Base-by-base conservation (phyloP, 1,140 invertebrate genomes). In the Heliothis virescens region DNA sequence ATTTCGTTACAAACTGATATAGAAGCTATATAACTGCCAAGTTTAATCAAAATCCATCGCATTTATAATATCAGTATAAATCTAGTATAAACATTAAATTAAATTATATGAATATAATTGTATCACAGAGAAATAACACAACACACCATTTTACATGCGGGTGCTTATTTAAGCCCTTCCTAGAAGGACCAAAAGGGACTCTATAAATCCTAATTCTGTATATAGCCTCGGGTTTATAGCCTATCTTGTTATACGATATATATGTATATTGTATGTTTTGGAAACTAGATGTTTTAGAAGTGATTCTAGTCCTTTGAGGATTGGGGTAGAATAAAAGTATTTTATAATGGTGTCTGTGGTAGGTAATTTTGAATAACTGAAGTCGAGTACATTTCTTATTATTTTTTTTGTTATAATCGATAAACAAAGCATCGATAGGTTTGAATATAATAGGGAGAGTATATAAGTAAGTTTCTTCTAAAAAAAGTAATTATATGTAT, bases 151-250 rank as follows among this genome's bases (percentile, higher is more conserved):
- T 65, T 48, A 65, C 41, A 47, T 21, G n/a, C 15, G 41, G 16
- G 47, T n/a, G 47, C 18, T 65, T 65, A 65, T 65, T 65, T 65
- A 65, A 65, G 47, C 62, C 47, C 1, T 34, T 47, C 34, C 16
- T 12, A 65, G 29, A 12, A 65, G 16, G 41, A 7, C n/a, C 62
- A 48, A 65, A 65, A 65, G 41, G 62, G 62, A 12, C 62, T 21
- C 62, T 16, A 65, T 65, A 65, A 65, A 65, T 65, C 41, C 62
- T 65, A 48, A 65, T 65, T 34, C n/a, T n/a, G 34, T 11, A 47
- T 18, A 65, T 65, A 65, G 62, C 62, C 62, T 48, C 13, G 62
- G 41, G 34, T 34, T 2, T 10, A 47, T 65, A 48, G 34, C 34
- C 34, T 47, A 65, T 48, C 41, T 65, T 48, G 62, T 65, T 65